Evolutionary conservation across 2,797 vertebrate species (phyloP).

Genomic region (Chaetodon trifasciatus): DNA sequence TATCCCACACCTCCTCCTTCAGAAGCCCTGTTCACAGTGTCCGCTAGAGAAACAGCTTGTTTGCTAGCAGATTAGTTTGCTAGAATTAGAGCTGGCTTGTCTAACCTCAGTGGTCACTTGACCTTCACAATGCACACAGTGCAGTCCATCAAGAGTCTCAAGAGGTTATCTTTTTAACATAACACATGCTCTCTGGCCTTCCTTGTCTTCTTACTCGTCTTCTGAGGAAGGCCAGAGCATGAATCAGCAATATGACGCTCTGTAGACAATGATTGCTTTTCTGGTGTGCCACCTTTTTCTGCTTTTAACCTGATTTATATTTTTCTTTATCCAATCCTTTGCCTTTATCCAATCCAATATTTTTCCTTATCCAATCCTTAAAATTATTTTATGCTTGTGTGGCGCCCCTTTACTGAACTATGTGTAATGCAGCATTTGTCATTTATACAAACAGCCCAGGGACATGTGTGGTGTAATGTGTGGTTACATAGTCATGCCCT

Average conservation of each 20-base stretch:
- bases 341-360: neutral
- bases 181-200: no score
- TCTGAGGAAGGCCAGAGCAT: neutral
- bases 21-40: no score
- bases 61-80: neutral
- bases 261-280: neutral
- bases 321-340: neutral
- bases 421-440: neutral
- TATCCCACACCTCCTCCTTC: no score
- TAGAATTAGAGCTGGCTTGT: neutral
- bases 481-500: neutral
- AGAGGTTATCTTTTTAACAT: neutral
- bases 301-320: slow-evolving; percentile 1
- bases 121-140: neutral
- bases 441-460: neutral
- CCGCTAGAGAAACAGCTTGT: neutral
- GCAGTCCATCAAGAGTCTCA: neutral
- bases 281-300: neutral
- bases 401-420: neutral
- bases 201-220: neutral
- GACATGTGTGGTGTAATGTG: neutral
- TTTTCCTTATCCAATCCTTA: neutral
- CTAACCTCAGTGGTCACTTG: neutral
- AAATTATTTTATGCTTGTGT: neutral
- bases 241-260: neutral